Base-by-base conservation (phyloP, 2,888 invertebrate species). In the Hyalella azteca region DNA sequence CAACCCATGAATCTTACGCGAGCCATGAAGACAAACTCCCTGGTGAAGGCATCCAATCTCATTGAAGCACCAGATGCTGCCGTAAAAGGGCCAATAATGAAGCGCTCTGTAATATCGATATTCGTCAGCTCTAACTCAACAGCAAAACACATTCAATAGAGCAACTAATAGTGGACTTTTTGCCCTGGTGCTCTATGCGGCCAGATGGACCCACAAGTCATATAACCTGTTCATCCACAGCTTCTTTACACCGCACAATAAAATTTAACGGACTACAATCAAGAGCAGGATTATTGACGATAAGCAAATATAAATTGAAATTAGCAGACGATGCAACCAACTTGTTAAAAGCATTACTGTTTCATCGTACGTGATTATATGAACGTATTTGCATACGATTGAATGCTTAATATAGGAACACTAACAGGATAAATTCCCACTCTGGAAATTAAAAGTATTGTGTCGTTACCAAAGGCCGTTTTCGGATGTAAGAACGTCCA, bases 101-200 rank as follows among this genome's bases (percentile, higher is more conserved):
- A 66, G 36, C 32, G 66, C 36, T 66, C 36, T 36, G 29, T 29
- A 66, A 66, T 66, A 66, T 66, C 36, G 66, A 66, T 66, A 66
- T 36, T 66, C 36, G 22, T 32, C 32, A 0, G 29, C 66, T 32
- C 36, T 36, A 66, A 66, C 66, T 66, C 13, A 19, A 32, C 26
- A 29, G 66, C 29, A 36, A 36, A 36, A 32, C 39, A 36, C 36
- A 66, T 66, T 32, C 66, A 66, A 36, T 66, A 36, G 66, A 66
- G 39, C 36, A 66, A 5, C 7, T 36, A 11, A 32, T 36, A 66
- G 3, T 66, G 13, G 7, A 39, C 66, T 66, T 66, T 66, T 66
- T 59, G 13, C 15, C 15, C 45, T 11, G 29, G 66, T 66, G 39
- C 66, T 36, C 36, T 66, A 36, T 36, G 36, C 36, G 22, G 4